Conservation (phyloP, 2,888 invertebrate species). For the Helleia helle region DNA sequence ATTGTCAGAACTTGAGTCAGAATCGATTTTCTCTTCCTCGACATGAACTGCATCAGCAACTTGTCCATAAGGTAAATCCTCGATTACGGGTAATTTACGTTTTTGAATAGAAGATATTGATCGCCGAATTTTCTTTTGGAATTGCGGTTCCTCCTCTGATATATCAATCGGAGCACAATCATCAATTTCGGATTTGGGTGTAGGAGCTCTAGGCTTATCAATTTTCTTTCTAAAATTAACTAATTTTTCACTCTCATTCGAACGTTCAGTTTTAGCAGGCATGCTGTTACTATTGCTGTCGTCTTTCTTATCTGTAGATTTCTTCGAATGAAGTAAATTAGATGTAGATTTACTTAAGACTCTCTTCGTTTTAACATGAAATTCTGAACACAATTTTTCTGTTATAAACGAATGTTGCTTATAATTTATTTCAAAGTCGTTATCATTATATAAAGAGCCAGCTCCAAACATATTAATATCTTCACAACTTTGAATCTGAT, state of each 20-base stretch:
- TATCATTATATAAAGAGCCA: conserved; percentile 71
- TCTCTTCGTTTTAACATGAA: conserved; percentile 80
- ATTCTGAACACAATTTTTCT: conserved; percentile 79
- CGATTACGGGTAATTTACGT: conserved; percentile 70
- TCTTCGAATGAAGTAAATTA: conserved; percentile 75
- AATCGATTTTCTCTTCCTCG: conserved; percentile 57
- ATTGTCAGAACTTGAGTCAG: conserved; percentile 72
- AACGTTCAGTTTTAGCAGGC: conserved; percentile 63
- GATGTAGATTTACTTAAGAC: conserved; percentile 77
- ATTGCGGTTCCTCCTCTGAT: conserved; percentile 54
- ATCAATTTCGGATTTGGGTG: conserved; percentile 58
- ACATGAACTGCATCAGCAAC: conserved; percentile 77
- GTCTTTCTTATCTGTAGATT: conserved; percentile 65
- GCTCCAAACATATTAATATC: conserved; percentile 71
- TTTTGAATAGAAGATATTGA: conserved; percentile 71
- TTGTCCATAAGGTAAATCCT: conserved; percentile 81
- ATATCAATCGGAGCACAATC: conserved; percentile 52
- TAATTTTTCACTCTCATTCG: conserved; percentile 48
- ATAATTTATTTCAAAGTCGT: conserved; percentile 67
- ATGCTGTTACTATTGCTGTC: conserved; percentile 64
- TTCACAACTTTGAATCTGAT: conserved; percentile 69
- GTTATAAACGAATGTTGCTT: conserved; percentile 79
- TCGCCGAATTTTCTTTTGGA: conserved; percentile 64
- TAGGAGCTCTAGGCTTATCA: conserved; percentile 63
- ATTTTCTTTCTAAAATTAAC: conserved; percentile 64